phyloP scores from a whole-genome alignment of 2,888 invertebrate genomes.

The Yponomeuta evonymella region DNA sequence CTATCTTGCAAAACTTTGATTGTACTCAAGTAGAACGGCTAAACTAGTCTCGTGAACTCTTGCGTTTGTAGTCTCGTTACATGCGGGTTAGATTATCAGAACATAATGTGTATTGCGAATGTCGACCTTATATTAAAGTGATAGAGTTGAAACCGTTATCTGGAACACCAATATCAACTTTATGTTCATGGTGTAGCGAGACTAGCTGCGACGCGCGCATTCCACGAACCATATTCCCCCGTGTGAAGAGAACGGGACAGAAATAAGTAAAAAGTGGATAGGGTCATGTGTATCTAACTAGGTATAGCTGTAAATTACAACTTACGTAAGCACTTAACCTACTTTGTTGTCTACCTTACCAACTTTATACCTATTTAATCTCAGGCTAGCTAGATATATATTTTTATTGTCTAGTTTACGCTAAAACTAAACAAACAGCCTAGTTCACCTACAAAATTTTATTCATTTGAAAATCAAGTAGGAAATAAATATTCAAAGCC shows the following conservation, averaged over 20 bases:
- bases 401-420: no score
- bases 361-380: no score
- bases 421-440: no score
- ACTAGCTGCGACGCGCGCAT: slow-evolving; percentile 72
- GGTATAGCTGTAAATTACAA: slow-evolving; percentile 54
- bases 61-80: slow-evolving; percentile 30
- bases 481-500: no score
- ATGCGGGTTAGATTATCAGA: slow-evolving; percentile 14
- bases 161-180: slow-evolving; percentile 35
- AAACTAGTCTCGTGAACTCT: slow-evolving; percentile 57
- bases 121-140: slow-evolving; percentile 33
- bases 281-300: slow-evolving; percentile 42
- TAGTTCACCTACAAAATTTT: no score
- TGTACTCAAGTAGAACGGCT: slow-evolving; percentile 60
- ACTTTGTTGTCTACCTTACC: slow-evolving; percentile 33
- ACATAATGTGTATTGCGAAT: slow-evolving; percentile 27
- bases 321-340: slow-evolving; percentile 67
- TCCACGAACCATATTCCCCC: slow-evolving; percentile 67
- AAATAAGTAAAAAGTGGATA: slow-evolving; percentile 63
- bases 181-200: slow-evolving; percentile 51
- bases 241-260: slow-evolving; percentile 59
- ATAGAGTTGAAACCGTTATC: slow-evolving; percentile 29
- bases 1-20: slow-evolving; percentile 45
- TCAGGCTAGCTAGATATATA: no score
- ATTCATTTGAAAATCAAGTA: no score